Percentiles rank a stretch among this genome's conserved stretches.
These are phyloP conservation scores for Phycodurus eques DNA, from an alignment of 2,113 vertebrate genomes.

Conservation along the genomic window DNA sequence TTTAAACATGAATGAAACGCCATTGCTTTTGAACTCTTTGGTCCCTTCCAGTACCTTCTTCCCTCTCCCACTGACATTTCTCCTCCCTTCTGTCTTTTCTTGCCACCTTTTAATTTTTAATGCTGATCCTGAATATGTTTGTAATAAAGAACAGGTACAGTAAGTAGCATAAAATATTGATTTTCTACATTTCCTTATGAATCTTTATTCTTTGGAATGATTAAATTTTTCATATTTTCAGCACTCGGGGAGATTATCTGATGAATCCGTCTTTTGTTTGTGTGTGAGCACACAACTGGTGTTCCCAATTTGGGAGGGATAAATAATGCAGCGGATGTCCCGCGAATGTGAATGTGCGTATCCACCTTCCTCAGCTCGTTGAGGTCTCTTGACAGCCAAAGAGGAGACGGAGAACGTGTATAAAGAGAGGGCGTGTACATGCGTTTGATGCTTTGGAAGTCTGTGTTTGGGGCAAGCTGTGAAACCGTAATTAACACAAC, in stretches of 20 bases:
- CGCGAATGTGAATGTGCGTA: conserved; percentile 21
- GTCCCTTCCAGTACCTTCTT: conserved; percentile 62
- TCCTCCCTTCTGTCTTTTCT: conserved; percentile 53
- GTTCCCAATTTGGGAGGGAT: conserved; percentile 70
- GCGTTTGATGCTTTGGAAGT: conserved; percentile 27
- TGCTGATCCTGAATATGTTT: conserved; percentile 92
- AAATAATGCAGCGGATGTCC: conserved; percentile 66
- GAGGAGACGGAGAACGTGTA: conserved; percentile 20
- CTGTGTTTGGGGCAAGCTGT: conserved; percentile 43
- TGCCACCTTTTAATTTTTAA: conserved; percentile 91
- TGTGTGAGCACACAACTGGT: conserved; percentile 69
- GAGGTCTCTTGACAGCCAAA: conserved; percentile 33
- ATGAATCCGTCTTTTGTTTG: conserved; percentile 73
- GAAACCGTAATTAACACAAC: conserved; percentile 66
- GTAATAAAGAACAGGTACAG: conserved; percentile 95
- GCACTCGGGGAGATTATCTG: conserved; percentile 86
- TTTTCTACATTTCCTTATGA: conserved; percentile 98
- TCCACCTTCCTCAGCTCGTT: conserved; percentile 29
- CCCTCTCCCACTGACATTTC: conserved; percentile 23
- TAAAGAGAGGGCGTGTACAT: background rate
- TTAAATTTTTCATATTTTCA: conserved; percentile 93
- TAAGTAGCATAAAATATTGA: conserved; percentile 99
- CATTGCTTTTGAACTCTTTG: conserved; percentile 87
- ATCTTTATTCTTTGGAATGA: conserved; percentile 95
- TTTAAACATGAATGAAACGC: conserved; percentile 86